phyloP scores from a whole-genome alignment of 2,888 invertebrate species.

The Uloborus plumipes region DNA sequence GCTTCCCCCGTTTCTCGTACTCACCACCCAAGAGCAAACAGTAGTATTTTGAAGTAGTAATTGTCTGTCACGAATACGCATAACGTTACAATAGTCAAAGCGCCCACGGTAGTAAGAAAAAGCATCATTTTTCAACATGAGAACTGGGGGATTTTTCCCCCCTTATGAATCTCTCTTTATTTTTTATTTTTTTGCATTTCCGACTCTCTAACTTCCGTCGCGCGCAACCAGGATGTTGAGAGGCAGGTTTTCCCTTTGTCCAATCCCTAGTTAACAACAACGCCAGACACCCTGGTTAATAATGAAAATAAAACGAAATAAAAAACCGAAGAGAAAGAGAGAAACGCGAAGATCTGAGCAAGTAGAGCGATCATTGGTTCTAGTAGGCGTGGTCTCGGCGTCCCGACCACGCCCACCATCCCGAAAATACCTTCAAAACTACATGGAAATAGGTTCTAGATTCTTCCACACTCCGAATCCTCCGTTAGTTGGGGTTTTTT shows the following conservation, averaged over 20 bases:
- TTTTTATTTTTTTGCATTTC: background rate
- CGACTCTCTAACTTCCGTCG: conserved; percentile 29
- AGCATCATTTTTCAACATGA: conserved; percentile 54
- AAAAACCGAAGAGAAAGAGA: background rate
- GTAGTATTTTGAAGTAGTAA: conserved; percentile 52
- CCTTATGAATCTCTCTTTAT: conserved; percentile 6
- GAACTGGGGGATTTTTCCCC: conserved; percentile 39
- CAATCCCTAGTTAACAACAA: conserved; percentile 39
- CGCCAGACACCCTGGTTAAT: conserved; percentile 38
- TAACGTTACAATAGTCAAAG: conserved; percentile 30
- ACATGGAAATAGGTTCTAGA: background rate
- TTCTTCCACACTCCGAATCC: background rate
- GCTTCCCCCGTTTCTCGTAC: background rate
- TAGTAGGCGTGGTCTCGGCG: conserved; percentile 27
- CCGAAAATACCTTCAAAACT: conserved; percentile 22
- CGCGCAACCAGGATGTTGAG: conserved; percentile 47
- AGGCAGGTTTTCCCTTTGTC: conserved; percentile 62
- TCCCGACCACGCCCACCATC: conserved; percentile 25
- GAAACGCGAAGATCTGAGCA: conserved; percentile 17
- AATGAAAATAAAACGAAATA: background rate
- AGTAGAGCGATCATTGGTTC: conserved; percentile 51
- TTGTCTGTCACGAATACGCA: conserved; percentile 38
- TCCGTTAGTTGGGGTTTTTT: background rate
- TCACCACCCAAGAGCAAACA: conserved; percentile 45
- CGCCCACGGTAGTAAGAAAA: conserved; percentile 14